Evolutionary conservation across 92 coral and sea anemone species (phyloP), one percentile per base, ranked within the genome.

Genomic region (Blastomussa wellsi): DNA sequence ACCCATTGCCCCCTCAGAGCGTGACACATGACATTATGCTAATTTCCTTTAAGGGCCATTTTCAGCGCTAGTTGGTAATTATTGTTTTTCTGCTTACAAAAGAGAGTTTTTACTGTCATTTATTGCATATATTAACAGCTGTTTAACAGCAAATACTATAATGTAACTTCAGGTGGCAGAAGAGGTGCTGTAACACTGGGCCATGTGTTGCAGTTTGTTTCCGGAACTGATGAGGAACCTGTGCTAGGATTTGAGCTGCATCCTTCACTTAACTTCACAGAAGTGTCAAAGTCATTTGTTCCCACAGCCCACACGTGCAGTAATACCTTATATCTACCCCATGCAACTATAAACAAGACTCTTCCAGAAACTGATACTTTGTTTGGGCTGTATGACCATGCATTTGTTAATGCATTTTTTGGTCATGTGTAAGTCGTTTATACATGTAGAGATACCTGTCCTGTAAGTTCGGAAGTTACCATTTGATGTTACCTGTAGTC

Each of bases 201-300:
- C 41, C 85, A 84, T 44, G 69, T 83, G 19, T 74, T 83, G 78
- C 52, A 52, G 66, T 83, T 88, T 84, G 82, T 49, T 10, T 70
- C 88, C 5, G 88, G 88, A 55, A 53, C 91, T 55, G 82, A 89
- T 19, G 88, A 89, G 47, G 82, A 26, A 74, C 92, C 92, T 38
- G 77, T 84, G 36, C 79, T 89, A 32, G 92, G 92, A 10, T 89
- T 89, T 37, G 38, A 78, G 32, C 52, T 84, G 28, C 84, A 79
- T 42, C 86, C 89, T 26, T 70, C 64, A 28, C 38, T 89, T 55
- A 51, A 13, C 17, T 89, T 89, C 80, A 47, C 76, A 28, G 86
- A 84, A 65, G 92, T 81, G 77, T 11, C 69, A 44, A 37, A 53
- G 15, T 79, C 90, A 0, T 85, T 76, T 65, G 10, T 85, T n/a